A percentile compares a stretch with the other conserved stretches of the same genome.
Conservation (phyloP, 2,797 vertebrate species). For the Macroramphosus scolopax region DNA sequence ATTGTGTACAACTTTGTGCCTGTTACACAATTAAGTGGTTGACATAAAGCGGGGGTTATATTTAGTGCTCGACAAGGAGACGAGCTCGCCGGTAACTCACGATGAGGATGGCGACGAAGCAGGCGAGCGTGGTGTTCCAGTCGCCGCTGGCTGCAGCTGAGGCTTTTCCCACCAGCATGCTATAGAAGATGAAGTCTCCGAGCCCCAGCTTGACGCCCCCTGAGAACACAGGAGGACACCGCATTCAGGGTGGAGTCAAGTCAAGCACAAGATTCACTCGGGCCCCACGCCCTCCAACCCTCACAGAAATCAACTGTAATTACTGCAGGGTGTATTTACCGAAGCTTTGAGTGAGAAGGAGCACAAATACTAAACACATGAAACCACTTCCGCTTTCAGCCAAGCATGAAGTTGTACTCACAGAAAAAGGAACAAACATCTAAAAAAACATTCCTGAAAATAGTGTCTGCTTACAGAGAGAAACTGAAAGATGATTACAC, state of each 20-base stretch:
- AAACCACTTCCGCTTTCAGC: slow-evolving; percentile 50
- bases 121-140: slow-evolving; percentile 98
- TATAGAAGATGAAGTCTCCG: slow-evolving; percentile 99
- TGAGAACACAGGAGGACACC: slow-evolving; percentile 67
- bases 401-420: slow-evolving; percentile 7
- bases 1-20: slow-evolving; percentile 8
- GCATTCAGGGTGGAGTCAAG: slow-evolving; percentile 54
- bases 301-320: slow-evolving; percentile 56
- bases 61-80: slow-evolving; percentile 11
- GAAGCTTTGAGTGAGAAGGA: slow-evolving; percentile 1
- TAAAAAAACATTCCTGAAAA: slow-evolving; percentile 34
- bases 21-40: slow-evolving; percentile 27
- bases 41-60: slow-evolving; percentile 8
- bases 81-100: slow-evolving; percentile 79
- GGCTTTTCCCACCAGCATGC: slow-evolving; percentile 97
- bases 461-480: slow-evolving; percentile 13
- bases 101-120: slow-evolving; percentile 98
- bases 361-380: slow-evolving; percentile 25
- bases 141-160: slow-evolving; percentile 95
- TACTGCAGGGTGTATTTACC: slow-evolving; percentile 61
- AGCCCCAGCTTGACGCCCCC: slow-evolving; percentile 97
- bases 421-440: slow-evolving; percentile 18
- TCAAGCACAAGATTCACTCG: slow-evolving; percentile 7
- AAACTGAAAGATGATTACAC: slow-evolving; percentile 29
- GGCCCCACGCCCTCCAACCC: slow-evolving; percentile 22